Evolutionary conservation across 2,888 invertebrate species (phyloP), one percentile per base, ranked within the genome.

Genomic region (Pyrocoelia pectoralis): DNA sequence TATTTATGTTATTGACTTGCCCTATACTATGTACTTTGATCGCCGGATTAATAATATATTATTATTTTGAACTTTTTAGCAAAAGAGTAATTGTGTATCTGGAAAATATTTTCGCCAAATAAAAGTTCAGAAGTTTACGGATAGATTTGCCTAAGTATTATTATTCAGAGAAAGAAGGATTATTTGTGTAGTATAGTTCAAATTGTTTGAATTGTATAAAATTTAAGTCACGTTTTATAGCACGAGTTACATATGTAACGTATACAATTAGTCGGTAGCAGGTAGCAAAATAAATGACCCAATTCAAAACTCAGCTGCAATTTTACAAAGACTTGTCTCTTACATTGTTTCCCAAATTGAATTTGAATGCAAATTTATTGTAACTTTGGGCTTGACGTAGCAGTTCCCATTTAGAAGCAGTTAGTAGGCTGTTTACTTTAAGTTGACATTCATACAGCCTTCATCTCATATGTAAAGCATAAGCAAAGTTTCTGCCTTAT

Each of bases 381-480:
- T 33, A 33, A 33, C 33, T 33, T 24, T 6, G 24, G 6, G 24
- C 24, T 24, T 24, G 10, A 33, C 33, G n/a, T 33, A n/a, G n/a
- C 2, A 10, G 33, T 33, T n/a, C 33, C 9, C 33, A 33, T 17
- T 46, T 46, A 17, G 46, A 46, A 46, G 15, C 18, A 9, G 43
- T 14, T 43, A 43, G 10, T 8, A 18, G 46, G 17, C 1, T 46
- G 46, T 46, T 46, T 46, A 46, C 46, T 46, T 46, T 17, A 46
- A 46, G 46, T 17, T 46, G 46, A 46, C 46, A 46, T 46, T 17
- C 8, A 41, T 13, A 4, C 14, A 14, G 41, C 12, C 41, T 41
- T 13, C 33, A 12, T 24, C n/a, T 50, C 18, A 50, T 12, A 12
- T 29, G 29, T 19, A 50, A 50, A 50, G 24, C 50, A 13, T 50